Conservation (phyloP, 2,797 vertebrate species). For the Oreonectes daqikongensis region DNA sequence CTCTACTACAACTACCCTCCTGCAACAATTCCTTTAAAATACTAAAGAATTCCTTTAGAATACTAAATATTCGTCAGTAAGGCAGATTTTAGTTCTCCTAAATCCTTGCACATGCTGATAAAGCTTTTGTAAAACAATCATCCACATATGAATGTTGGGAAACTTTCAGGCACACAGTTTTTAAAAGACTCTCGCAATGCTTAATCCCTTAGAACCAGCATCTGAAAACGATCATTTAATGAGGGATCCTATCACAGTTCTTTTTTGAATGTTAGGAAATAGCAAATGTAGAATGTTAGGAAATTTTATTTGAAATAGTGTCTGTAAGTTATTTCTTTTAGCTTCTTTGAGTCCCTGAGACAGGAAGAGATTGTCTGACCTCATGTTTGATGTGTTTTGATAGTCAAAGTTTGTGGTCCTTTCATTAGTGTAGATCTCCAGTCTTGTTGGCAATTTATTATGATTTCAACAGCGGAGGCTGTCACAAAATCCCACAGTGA, state of each 20-base stretch:
- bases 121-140: conserved; percentile 16
- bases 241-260: background rate
- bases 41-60: no score
- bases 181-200: background rate
- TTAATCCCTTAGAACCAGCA: background rate
- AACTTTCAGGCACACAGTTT: conserved; percentile 7
- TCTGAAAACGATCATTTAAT: background rate
- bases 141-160: background rate
- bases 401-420: conserved; percentile 8
- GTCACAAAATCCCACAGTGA: conserved; percentile 85
- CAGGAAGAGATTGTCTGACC: conserved; percentile 15
- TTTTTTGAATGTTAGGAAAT: no score
- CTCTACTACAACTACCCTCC: conserved; percentile 14
- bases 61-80: conserved; percentile 19
- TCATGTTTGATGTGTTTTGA: conserved; percentile 6
- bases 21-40: conserved; percentile 5
- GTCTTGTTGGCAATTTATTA: conserved; percentile 2
- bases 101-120: background rate
- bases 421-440: conserved; percentile 25
- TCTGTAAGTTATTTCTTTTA: no score
- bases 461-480: background rate
- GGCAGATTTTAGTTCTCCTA: background rate
- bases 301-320: no score
- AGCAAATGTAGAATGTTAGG: no score
- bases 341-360: no score